Base-by-base conservation (phyloP, 2,113 vertebrate species). In the Aramus guarauna region DNA sequence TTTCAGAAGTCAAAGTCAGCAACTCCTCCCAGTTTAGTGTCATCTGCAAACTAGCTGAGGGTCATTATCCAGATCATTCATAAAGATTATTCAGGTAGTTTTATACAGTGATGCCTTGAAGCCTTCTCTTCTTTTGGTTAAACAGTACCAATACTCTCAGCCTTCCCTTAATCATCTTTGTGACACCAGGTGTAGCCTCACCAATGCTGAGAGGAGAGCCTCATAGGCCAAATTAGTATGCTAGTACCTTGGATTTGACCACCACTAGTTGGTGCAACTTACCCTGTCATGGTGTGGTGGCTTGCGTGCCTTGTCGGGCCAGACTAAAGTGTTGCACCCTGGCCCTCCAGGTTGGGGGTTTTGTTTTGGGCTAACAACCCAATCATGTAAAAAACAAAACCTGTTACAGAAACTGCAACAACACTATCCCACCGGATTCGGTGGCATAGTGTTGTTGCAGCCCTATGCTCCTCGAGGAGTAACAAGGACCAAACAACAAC, bases 91-190 rank as follows among this genome's bases (percentile, higher is more conserved):
- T 82, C 29, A 63, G 7, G 2, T 84, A 76, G 48, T 67, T 63
- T 12, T 21, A 24, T 14, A 34, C 0, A 26, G 23, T 6, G 0
- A 50, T 55, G 34, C 13, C 37, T 73, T 15, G 9, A 63, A 77
- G 24, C 12, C 30, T 64, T 50, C 21, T 66, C 23, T 68, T 20
- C 12, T 43, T 16, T 43, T 52, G 0, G 2, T 45, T 68, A 59
- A 79, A 53, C 3, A 53, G 5, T 22, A 50, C 3, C 21, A 84
- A 23, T 19, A 39, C 11, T 14, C 21, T 64, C 29, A 79, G 29
- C 18, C n/a, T 67, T 75, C 56, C 4, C 7, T 63, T 53, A 50
- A 52, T 27, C 5, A 7, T 34, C 27, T 75, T 76, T 3, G 1
- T 67, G 34, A 76, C 27, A 27, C 13, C 23, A 23, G 9, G 7